Evolutionary conservation across 2,797 vertebrate species (phyloP).

Genomic region (Hydrophis major): DNA sequence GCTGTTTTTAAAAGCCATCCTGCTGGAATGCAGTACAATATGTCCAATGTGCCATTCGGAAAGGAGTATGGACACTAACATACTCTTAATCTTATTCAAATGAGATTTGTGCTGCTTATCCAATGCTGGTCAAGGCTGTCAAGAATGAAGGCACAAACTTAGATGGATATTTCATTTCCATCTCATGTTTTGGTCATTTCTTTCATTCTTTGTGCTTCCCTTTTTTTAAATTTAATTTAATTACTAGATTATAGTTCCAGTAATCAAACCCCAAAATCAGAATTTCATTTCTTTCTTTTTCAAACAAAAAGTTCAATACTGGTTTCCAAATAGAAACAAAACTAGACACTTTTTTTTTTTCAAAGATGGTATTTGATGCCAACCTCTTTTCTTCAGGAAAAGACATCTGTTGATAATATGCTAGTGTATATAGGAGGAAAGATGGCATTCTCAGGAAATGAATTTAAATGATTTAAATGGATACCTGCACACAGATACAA

Average conservation of each 20-base stretch:
- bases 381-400: neutral
- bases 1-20: conserved; percentile 46
- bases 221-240: neutral
- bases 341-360: neutral
- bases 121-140: conserved; percentile 6
- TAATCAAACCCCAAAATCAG: neutral
- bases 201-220: neutral
- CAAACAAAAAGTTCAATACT: neutral
- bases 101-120: conserved; percentile 3
- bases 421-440: neutral
- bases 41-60: neutral
- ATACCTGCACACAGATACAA: neutral
- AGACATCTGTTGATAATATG: neutral
- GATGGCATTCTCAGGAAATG: neutral
- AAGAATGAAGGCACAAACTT: neutral
- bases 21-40: neutral
- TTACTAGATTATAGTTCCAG: neutral
- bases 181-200: neutral
- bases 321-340: neutral
- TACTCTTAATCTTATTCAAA: conserved; percentile 33
- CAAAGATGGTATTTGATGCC: neutral
- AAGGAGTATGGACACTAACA: conserved; percentile 26
- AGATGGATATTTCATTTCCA: neutral
- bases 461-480: neutral
- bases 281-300: neutral